A percentile compares a stretch with the other conserved stretches of the same genome.
These are phyloP conservation scores for Rhopalosiphum padi DNA, from an alignment of 1,140 invertebrate genomes.

Conservation along the genomic window DNA sequence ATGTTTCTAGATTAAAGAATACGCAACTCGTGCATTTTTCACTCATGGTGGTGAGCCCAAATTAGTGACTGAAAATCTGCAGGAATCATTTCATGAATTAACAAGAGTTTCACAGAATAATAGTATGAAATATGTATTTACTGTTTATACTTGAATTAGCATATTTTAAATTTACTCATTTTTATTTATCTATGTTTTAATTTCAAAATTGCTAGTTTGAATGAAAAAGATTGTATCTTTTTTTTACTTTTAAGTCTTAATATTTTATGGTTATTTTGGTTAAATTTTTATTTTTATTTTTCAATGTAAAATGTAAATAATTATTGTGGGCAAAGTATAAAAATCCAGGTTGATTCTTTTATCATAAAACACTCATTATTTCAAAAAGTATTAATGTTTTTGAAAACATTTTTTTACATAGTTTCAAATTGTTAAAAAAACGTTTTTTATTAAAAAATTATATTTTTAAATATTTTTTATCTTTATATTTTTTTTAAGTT, in stretches of 20 bases:
- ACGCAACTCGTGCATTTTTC: conserved; percentile 91
- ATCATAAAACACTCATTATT: no score
- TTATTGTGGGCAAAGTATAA: neutral
- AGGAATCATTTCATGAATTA: conserved; percentile 27
- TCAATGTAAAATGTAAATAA: neutral
- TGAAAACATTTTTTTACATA: no score
- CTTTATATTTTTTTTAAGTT: no score
- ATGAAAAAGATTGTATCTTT: neutral
- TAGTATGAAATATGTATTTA: neutral
- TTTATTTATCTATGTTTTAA: no score
- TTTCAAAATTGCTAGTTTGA: no score
- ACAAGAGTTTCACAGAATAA: conserved; percentile 50
- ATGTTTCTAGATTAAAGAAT: conserved; percentile 71
- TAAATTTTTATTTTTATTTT: neutral
- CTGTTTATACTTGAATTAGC: neutral
- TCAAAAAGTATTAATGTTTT: no score
- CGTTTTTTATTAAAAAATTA: no score
- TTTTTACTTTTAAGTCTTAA: neutral
- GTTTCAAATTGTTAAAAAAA: no score
- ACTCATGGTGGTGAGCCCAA: conserved; percentile 84
- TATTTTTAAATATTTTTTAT: no score
- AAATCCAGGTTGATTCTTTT: no score
- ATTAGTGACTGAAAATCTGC: conserved; percentile 49
- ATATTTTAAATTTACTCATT: neutral
- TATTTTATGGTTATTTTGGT: neutral